Percentiles rank a stretch among this genome's conserved stretches.
Evolutionary conservation across 2,113 vertebrate genomes (phyloP).

Genomic region (Mesembrinibis cayennensis): DNA sequence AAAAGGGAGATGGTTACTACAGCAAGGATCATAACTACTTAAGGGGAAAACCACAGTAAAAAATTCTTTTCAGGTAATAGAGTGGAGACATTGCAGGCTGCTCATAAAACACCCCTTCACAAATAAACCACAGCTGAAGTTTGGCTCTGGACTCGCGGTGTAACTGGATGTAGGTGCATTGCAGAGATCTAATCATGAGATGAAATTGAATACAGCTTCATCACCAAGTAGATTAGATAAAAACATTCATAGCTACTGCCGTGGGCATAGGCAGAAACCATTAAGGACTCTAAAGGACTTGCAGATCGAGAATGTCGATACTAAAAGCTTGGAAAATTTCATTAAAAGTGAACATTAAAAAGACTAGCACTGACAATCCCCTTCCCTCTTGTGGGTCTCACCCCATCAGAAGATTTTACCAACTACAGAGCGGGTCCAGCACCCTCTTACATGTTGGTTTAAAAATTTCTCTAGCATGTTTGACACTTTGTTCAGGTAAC

Average conservation of each 20-base stretch:
- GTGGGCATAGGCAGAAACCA: constrained; percentile 18
- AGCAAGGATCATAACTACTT: neutral
- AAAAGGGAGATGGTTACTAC: neutral
- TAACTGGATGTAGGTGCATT: neutral
- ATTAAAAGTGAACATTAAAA: neutral
- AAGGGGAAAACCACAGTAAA: neutral
- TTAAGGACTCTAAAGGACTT: constrained; percentile 28
- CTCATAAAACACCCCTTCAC: neutral
- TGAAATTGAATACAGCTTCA: constrained; percentile 35
- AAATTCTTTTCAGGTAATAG: neutral
- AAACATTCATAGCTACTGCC: constrained; percentile 22
- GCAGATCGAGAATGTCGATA: neutral
- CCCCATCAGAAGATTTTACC: neutral
- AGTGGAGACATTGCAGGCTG: neutral
- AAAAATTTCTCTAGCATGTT: neutral
- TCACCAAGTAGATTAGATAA: constrained; percentile 36
- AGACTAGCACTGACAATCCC: neutral
- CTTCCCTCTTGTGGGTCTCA: neutral
- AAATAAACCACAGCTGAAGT: neutral
- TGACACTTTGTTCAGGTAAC: neutral
- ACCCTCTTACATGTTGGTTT: neutral
- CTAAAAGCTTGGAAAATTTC: neutral
- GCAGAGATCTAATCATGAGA: constrained; percentile 11
- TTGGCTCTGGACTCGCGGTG: neutral
- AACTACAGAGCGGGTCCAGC: neutral